Base-by-base conservation (phyloP, 2,113 vertebrate species). In the Chionis minor region DNA sequence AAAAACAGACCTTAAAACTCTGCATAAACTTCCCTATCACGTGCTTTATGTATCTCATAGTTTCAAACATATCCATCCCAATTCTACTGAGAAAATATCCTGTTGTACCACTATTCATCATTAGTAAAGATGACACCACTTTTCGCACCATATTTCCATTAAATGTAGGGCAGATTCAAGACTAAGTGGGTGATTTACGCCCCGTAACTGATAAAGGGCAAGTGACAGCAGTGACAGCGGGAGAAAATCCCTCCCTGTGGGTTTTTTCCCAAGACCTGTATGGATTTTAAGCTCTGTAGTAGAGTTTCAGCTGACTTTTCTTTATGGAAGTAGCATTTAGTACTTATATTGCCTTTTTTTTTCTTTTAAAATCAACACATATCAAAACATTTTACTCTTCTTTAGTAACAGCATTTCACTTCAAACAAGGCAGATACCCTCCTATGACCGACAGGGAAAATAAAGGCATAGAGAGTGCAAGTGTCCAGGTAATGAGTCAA, bases 1-100 rank as follows among this genome's bases (percentile, higher is more conserved):
- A 69, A 77, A 96, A 97, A 33, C 67, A 91, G 69, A 56, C n/a
- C 26, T 74, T 70, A 80, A 77, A 95, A 66, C 28, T 78, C 75
- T 77, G 42, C 71, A 73, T 66, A 90, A 91, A 63, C 58, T 92
- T 94, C 55, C 63, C 28, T 92, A 27, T 88, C 73, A 75, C 44
- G 66, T 93, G 71, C 54, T 94, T 90, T 75, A 18, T 45, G 49
- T 51, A 70, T 94, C 62, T 70, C 42, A 45, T 14, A 16, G 52
- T 93, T 94, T 90, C 66, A 90, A 88, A 55, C 44, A 54, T 27
- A 73, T n/a, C 32, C 52, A 90, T 85, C 40, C 92, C 21, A 65
- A 55, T 65, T 82, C 56, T 84, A 15, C 3, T 56, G 17, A 85
- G 58, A 90, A 94, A 91, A 69, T 30, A 52, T 52, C 58, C 44